These are phyloP conservation scores for Anomalospiza imberbis DNA, from an alignment of 2,797 vertebrate genomes.

Conservation along the genomic window DNA sequence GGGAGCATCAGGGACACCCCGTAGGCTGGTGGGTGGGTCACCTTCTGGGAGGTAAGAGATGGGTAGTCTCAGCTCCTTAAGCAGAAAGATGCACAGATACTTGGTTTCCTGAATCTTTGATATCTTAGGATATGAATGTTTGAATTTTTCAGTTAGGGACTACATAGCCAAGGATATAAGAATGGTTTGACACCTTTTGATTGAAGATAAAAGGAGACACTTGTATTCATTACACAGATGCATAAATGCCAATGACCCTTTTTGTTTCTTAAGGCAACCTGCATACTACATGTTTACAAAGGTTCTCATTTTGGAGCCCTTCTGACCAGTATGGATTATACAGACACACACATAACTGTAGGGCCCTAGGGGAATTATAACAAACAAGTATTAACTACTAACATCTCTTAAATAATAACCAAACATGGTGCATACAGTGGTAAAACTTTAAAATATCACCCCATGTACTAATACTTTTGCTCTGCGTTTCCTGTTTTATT, in stretches of 20 bases:
- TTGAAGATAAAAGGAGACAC: not conserved
- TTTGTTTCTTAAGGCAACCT: not conserved
- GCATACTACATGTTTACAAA: not conserved
- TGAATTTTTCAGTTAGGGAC: not conserved
- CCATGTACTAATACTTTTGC: not conserved
- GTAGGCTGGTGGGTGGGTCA: not conserved
- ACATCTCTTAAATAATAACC: not conserved
- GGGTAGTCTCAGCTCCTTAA: not conserved
- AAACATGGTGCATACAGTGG: not conserved
- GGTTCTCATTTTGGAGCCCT: not conserved
- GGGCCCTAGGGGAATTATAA: not conserved
- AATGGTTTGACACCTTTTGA: not conserved
- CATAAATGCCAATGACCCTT: not conserved
- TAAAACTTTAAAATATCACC: not conserved
- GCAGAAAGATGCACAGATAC: not conserved
- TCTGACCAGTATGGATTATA: not conserved
- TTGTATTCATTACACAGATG: not conserved
- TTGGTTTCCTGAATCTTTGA: not conserved
- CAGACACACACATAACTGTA: fast-evolving
- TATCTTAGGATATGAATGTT: not conserved
- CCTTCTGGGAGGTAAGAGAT: not conserved
- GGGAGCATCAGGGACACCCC: not conserved
- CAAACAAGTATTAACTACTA: not conserved
- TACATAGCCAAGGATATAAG: not conserved
- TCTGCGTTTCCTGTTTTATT: not conserved